Conservation (phyloP, 2,888 invertebrate genomes). For the Pollenia angustigena region DNA sequence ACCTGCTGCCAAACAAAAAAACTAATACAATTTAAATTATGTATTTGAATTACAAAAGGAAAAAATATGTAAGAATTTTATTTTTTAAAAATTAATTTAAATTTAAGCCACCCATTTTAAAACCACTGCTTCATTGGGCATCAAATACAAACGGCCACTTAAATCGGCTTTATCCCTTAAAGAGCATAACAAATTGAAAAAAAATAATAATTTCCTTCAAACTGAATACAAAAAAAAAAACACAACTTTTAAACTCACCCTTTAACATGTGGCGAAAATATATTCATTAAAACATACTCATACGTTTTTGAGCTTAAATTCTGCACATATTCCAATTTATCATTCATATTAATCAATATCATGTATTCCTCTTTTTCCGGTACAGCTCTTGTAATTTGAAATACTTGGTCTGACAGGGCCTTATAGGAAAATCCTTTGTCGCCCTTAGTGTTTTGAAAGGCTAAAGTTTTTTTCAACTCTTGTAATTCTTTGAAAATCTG, state of each 20-base stretch:
- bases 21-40: no score
- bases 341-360: constrained; percentile 80
- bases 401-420: constrained; percentile 79
- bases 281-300: constrained; percentile 78
- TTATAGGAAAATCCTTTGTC: constrained; percentile 78
- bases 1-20: no score
- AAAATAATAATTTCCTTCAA: neutral
- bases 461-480: constrained; percentile 84
- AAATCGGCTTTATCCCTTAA: constrained; percentile 78
- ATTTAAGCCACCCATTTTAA: constrained; percentile 77
- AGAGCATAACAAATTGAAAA: neutral
- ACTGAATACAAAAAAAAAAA: no score
- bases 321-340: constrained; percentile 76
- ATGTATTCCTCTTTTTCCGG: constrained; percentile 79
- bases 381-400: constrained; percentile 80
- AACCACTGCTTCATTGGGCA: constrained; percentile 80
- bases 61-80: no score
- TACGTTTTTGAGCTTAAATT: constrained; percentile 76
- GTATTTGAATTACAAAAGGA: neutral
- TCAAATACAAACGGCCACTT: constrained; percentile 75
- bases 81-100: neutral
- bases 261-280: constrained; percentile 76
- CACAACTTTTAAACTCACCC: constrained; percentile 76
- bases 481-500: constrained; percentile 86
- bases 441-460: constrained; percentile 80